Percentiles rank a stretch among this genome's conserved stretches.
Evolutionary conservation across 2,113 vertebrate species (phyloP).

Genomic region (Anthoscopus minutus): DNA sequence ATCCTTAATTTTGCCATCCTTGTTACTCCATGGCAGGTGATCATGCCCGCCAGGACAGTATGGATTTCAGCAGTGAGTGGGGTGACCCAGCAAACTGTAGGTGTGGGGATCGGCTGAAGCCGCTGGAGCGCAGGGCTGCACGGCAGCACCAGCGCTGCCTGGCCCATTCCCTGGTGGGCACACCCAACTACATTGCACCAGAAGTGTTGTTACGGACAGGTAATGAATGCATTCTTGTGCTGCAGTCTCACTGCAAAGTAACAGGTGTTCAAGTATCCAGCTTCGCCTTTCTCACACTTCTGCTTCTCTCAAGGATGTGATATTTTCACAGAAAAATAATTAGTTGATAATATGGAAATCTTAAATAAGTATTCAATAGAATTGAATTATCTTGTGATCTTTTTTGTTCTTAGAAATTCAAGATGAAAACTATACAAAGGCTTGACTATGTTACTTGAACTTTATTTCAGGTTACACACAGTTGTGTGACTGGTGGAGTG

Average conservation of each 20-base stretch:
- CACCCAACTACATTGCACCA: slow-evolving; percentile 96
- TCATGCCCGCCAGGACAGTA: slow-evolving; percentile 93
- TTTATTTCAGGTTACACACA: slow-evolving; percentile 87
- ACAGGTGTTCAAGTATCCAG: not conserved
- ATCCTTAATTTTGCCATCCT: not conserved
- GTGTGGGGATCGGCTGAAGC: slow-evolving; percentile 90
- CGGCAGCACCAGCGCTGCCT: slow-evolving; percentile 95
- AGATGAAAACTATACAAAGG: not conserved
- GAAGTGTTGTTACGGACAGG: slow-evolving; percentile 95
- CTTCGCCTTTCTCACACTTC: not conserved
- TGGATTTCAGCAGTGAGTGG: slow-evolving; percentile 99
- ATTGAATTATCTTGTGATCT: not conserved
- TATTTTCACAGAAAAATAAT: not conserved
- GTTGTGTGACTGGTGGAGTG: slow-evolving; percentile 98
- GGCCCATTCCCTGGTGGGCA: slow-evolving; percentile 95
- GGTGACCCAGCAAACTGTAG: slow-evolving; percentile 87
- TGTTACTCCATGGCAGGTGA: slow-evolving; percentile 74
- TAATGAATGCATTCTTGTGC: slow-evolving; percentile 16
- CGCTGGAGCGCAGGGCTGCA: slow-evolving; percentile 89
- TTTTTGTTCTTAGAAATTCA: not conserved
- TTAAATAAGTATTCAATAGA: not conserved
- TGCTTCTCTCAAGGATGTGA: not conserved
- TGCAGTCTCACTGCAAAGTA: not conserved
- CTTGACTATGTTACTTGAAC: not conserved
- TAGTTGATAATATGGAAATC: not conserved